These are phyloP conservation scores for Catocala fraxini DNA, from an alignment of 2,888 invertebrate species.

Conservation along the genomic window DNA sequence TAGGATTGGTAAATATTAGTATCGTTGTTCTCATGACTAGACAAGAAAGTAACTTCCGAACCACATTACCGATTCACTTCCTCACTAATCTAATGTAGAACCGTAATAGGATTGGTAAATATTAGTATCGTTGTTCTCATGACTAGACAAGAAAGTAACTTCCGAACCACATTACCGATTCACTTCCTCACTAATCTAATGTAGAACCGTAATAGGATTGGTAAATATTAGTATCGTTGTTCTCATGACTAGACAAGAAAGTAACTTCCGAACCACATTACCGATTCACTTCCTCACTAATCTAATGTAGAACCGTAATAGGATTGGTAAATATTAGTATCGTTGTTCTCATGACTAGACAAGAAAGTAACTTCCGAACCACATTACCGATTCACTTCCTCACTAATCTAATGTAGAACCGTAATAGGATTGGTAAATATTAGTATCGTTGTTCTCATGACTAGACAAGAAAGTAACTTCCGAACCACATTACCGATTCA, in stretches of 20 bases:
- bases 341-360: not conserved
- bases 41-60: slow-evolving; percentile 22
- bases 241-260: slow-evolving; percentile 10
- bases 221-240: not conserved
- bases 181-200: slow-evolving; percentile 31
- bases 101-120: not conserved
- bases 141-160: slow-evolving; percentile 16
- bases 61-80: slow-evolving; percentile 21
- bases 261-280: slow-evolving; percentile 15
- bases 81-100: slow-evolving; percentile 22
- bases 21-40: not conserved
- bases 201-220: not conserved
- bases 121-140: not conserved
- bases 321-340: not conserved
- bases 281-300: slow-evolving; percentile 28
- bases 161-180: slow-evolving; percentile 13
- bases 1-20: not conserved
- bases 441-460: not conserved
- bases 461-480: slow-evolving; percentile 21
- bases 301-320: slow-evolving; percentile 3
- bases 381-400: slow-evolving; percentile 24
- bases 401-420: slow-evolving; percentile 16
- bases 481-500: slow-evolving; percentile 8
- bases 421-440: not conserved
- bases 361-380: slow-evolving; percentile 22